These are phyloP conservation scores for Drosophila falleni DNA, from an alignment of 2,888 invertebrate species.

Conservation along the genomic window DNA sequence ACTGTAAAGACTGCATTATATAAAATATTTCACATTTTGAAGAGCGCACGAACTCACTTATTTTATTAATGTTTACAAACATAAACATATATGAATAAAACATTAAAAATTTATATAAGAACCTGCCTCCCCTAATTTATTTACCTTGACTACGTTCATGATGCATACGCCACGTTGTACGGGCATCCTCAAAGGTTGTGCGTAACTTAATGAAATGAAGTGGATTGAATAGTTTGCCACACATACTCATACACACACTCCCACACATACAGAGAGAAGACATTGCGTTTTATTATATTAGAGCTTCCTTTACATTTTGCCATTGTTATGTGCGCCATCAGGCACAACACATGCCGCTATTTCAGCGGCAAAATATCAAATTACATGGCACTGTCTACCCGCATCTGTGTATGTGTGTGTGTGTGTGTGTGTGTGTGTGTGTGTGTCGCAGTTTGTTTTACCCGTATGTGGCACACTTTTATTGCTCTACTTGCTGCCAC, in stretches of 20 bases:
- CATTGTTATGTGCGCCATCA: conserved; percentile 61
- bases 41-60: not conserved
- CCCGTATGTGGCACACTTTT: conserved; percentile 51
- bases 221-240: conserved; percentile 74
- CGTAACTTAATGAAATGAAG: conserved; percentile 79
- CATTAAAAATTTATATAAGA: accelerated
- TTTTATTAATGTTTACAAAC: too few relatives aligned
- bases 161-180: conserved; percentile 63
- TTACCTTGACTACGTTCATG: not conserved
- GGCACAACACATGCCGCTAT: conserved; percentile 68
- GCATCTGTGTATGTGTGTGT: conserved; percentile 27
- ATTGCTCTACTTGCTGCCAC: conserved; percentile 65
- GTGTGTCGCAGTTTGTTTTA: conserved; percentile 23
- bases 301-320: conserved; percentile 47
- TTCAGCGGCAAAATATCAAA: conserved; percentile 73
- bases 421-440: conserved; percentile 26
- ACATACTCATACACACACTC: conserved; percentile 18
- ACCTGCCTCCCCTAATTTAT: not conserved
- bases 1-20: too few relatives aligned
- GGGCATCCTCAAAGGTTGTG: conserved; percentile 58
- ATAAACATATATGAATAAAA: too few relatives aligned
- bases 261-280: conserved; percentile 17
- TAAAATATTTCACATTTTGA: not conserved
- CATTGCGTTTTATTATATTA: conserved; percentile 77
- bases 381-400: conserved; percentile 57